phyloP scores from a whole-genome alignment of 2,797 vertebrate species.

The Poecilia wingei region DNA sequence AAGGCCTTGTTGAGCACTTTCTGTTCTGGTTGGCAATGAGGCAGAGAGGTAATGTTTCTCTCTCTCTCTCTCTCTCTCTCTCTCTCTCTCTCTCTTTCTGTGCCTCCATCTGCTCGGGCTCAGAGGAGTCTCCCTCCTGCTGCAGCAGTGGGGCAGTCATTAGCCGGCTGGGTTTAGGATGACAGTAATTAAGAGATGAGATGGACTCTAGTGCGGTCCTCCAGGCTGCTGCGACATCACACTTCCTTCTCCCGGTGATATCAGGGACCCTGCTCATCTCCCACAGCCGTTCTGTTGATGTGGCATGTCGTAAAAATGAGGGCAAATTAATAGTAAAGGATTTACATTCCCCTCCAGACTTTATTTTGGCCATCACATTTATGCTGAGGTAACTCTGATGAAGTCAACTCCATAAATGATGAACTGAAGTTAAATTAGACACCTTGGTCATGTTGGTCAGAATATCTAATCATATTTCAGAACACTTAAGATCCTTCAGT shows the following conservation, averaged over 20 bases:
- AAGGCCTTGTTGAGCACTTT: constrained; percentile 63
- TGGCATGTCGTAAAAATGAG: constrained; percentile 48
- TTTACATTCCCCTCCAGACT: constrained; percentile 11
- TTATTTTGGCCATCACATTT: neutral
- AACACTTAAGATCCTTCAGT: neutral
- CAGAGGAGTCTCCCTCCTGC: constrained; percentile 42
- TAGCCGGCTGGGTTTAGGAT: constrained; percentile 60
- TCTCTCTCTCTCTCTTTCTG: constrained; percentile 53
- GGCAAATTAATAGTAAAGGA: constrained; percentile 38
- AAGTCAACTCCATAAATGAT: neutral
- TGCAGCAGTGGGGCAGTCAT: constrained; percentile 56
- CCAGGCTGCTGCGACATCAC: constrained; percentile 44
- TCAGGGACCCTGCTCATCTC: constrained; percentile 24
- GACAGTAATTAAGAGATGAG: constrained; percentile 75
- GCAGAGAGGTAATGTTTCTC: constrained; percentile 49
- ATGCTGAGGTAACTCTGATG: neutral
- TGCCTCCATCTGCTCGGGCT: constrained; percentile 66
- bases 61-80: constrained; percentile 18
- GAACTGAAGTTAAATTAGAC: neutral
- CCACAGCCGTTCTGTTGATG: constrained; percentile 44
- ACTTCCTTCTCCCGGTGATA: neutral
- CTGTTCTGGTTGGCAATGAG: constrained; percentile 52
- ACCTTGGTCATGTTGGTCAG: neutral
- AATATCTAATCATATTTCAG: neutral
- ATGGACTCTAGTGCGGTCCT: constrained; percentile 51